Evolutionary conservation across 23 tunicate genomes (phyloP), one percentile per base, ranked within the genome.

Genomic region (Phallusia fumigata): DNA sequence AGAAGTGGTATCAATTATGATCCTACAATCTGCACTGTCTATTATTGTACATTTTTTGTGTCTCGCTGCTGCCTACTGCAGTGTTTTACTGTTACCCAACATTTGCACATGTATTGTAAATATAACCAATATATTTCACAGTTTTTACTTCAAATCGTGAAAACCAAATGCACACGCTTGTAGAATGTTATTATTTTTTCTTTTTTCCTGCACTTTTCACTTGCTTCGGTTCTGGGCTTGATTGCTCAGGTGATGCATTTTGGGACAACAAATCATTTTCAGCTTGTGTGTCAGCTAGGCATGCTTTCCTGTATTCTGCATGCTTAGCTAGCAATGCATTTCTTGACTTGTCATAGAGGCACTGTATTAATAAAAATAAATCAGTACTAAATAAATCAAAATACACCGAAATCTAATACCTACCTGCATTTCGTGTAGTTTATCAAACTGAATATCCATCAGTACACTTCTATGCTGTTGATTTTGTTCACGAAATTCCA

Each of bases 381-480:
- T 40, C 10, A 40, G 47, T 40, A n/a, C n/a, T n/a, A 3, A 40
- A 40, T 40, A 40, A 5, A 40, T 40, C 47, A 40, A 40, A 10
- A 40, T 40, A 72, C 32, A 19, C 35, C 0, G 32, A 69, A 72
- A 58, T 65, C 18, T 24, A 33, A 2, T 81, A 18, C 84, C 18
- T 19, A 87, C 97, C 88, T 92, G 97, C 91, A 87, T 84, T 40
- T 87, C 97, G 5, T 83, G 88, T 65, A 82, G 87, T 26, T 81
- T 79, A 30, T 83, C 84, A 50, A 92, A 79, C 64, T 92, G 97
- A 75, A 84, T 79, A 31, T 88, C 86, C 79, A 87, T 92, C 65
- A 83, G 40, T 19, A 30, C 35, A 47, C 53, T 31, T 53, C 97
- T 79, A 0, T 82, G 80, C 32, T 24, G 53, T 31, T 82, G 58